Evolutionary conservation across 2,797 vertebrate species (phyloP).

Genomic region (Enteromius treurensis): DNA sequence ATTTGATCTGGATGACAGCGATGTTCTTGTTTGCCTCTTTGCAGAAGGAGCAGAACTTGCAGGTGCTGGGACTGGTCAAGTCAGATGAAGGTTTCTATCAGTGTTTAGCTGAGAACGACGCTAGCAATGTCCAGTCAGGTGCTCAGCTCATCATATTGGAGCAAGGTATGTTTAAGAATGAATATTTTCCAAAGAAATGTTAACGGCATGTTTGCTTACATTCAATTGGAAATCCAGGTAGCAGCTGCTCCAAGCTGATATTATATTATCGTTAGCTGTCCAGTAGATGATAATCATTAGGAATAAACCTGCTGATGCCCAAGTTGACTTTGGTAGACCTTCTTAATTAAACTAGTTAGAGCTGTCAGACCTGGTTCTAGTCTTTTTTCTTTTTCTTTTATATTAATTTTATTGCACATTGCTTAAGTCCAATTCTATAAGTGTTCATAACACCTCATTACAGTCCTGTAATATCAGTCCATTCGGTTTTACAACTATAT

Average conservation of each 20-base stretch:
- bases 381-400: too few species aligned
- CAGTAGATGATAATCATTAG: not conserved
- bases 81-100: slow-evolving; percentile 99
- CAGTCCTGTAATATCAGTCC: not conserved
- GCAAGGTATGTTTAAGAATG: slow-evolving; percentile 83
- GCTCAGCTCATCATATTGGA: slow-evolving; percentile 96
- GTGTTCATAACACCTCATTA: not conserved
- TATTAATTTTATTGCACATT: not conserved
- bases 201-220: not conserved
- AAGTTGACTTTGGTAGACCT: not conserved
- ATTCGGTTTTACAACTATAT: not conserved
- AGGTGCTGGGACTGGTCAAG: slow-evolving; percentile 95
- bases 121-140: slow-evolving; percentile 91
- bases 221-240: not conserved
- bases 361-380: too few species aligned
- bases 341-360: not conserved
- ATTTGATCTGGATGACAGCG: not conserved
- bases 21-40: not conserved
- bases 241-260: not conserved
- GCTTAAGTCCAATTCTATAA: not conserved
- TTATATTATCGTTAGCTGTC: not conserved
- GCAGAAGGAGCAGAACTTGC: slow-evolving; percentile 96
- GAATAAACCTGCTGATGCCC: not conserved
- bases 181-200: not conserved
- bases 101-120: slow-evolving; percentile 95